These are phyloP conservation scores for Brachymystax lenok DNA, from an alignment of 2,797 vertebrate genomes.

Conservation along the genomic window DNA sequence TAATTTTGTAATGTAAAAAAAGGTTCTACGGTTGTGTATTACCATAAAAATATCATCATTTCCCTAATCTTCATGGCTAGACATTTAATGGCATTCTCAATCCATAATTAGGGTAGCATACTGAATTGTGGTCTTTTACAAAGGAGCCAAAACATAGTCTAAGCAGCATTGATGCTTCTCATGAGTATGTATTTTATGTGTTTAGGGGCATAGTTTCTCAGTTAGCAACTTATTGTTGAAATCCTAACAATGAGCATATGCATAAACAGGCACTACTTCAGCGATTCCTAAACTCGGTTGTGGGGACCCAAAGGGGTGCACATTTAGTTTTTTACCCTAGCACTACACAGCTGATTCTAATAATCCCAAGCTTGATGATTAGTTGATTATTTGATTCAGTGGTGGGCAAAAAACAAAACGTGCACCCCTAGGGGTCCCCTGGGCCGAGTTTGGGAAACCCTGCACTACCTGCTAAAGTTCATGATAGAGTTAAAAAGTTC, in stretches of 20 bases:
- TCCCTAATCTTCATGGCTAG: neutral
- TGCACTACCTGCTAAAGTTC: neutral
- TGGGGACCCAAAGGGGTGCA: no score
- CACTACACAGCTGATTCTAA: no score
- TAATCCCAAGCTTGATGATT: no score
- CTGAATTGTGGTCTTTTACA: no score
- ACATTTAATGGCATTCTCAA: neutral
- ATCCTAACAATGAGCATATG: neutral
- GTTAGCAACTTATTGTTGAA: neutral
- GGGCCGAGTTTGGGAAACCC: no score
- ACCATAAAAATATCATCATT: neutral
- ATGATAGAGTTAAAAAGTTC: neutral
- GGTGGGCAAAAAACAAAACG: no score
- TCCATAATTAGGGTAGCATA: neutral
- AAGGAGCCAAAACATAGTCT: neutral
- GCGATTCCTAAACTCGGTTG: no score
- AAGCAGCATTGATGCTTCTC: neutral
- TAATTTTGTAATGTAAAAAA: neutral
- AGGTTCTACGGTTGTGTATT: neutral
- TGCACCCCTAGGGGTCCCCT: no score
- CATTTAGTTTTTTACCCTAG: no score
- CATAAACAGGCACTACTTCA: neutral
- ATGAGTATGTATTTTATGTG: neutral
- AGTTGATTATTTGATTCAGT: no score
- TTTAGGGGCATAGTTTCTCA: neutral